Conservation (phyloP, 2,888 invertebrate genomes). For the Acrobasis consociella region DNA sequence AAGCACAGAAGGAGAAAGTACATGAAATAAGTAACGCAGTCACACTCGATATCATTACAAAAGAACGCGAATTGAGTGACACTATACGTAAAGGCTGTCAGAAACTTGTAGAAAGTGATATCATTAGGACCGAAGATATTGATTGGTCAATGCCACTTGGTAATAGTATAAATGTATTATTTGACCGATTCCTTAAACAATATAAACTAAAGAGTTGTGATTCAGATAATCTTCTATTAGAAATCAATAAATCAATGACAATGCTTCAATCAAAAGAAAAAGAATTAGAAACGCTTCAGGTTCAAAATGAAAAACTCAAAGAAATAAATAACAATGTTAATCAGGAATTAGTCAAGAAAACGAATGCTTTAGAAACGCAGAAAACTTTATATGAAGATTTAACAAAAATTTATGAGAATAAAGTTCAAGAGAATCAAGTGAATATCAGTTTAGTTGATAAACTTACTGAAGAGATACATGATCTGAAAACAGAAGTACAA, state of each 20-base stretch:
- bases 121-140: conserved; percentile 44
- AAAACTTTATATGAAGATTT: conserved; percentile 47
- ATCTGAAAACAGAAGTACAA: conserved; percentile 45
- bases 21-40: conserved; percentile 66
- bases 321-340: conserved; percentile 41
- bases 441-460: conserved; percentile 45
- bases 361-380: conserved; percentile 43
- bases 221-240: conserved; percentile 36
- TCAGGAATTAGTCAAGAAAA: conserved; percentile 42
- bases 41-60: conserved; percentile 61
- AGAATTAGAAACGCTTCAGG: conserved; percentile 42
- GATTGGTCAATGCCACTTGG: conserved; percentile 43
- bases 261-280: conserved; percentile 48
- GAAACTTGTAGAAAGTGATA: conserved; percentile 48
- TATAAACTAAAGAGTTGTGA: conserved; percentile 28
- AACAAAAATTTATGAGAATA: conserved; percentile 45
- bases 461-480: conserved; percentile 49
- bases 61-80: conserved; percentile 54
- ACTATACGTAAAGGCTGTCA: conserved; percentile 48
- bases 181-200: conserved; percentile 48
- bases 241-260: conserved; percentile 46
- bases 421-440: conserved; percentile 49
- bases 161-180: conserved; percentile 47
- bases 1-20: conserved; percentile 58
- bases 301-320: conserved; percentile 40